Conservation (phyloP, 2,797 vertebrate species). For the Pelochelys cantorii region DNA sequence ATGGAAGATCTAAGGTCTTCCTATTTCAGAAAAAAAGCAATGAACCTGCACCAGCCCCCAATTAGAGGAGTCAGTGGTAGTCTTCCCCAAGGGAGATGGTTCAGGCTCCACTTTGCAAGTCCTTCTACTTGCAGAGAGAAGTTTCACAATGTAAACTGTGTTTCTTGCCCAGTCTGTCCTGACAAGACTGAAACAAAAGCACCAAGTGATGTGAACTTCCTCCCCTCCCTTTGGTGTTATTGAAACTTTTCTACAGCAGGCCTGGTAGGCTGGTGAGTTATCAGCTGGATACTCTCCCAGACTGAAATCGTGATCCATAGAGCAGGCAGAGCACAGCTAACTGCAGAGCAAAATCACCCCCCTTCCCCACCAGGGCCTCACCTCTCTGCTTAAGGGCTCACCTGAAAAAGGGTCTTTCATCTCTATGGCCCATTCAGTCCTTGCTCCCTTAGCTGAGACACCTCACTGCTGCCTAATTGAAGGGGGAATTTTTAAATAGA, state of each 20-base stretch:
- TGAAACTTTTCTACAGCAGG: not conserved
- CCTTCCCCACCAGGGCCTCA: no score
- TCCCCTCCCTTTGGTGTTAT: not conserved
- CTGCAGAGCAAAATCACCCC: no score
- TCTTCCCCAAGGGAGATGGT: not conserved
- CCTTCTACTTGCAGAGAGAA: not conserved
- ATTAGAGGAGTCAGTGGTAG: not conserved
- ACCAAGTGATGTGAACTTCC: not conserved
- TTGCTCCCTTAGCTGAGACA: not conserved
- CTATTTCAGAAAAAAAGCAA: not conserved
- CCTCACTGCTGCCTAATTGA: not conserved
- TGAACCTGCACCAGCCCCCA: not conserved
- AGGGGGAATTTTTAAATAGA: fast-evolving
- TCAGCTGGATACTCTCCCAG: not conserved
- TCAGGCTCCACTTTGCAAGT: not conserved
- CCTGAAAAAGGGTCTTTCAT: not conserved
- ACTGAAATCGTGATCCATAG: not conserved
- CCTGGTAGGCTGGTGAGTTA: not conserved
- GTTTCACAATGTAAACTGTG: not conserved
- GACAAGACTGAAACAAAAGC: not conserved
- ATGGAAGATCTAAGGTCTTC: not conserved
- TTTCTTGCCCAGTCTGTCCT: not conserved
- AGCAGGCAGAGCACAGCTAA: not conserved
- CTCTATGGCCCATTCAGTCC: not conserved
- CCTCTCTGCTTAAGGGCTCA: not conserved